Base-by-base conservation (phyloP, 1,140 invertebrate species). In the Homalodisca vitripennis region DNA sequence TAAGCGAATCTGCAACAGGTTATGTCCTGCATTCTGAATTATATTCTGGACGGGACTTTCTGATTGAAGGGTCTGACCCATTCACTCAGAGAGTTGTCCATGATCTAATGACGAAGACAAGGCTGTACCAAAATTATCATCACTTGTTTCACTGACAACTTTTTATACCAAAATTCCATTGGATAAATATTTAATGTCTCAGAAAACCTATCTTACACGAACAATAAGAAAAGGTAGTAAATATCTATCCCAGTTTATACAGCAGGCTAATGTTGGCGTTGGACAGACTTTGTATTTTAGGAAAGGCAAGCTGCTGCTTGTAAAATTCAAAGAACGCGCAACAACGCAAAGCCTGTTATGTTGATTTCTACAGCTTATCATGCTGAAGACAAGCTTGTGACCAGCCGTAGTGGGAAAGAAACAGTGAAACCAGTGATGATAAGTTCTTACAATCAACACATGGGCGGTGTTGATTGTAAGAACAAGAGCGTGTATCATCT, bases 391-490 rank as follows among this genome's bases (percentile, higher is more conserved):
- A 22, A 24, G 32, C n/a, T 12, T 20, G 55, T 60, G 20, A 57
- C 12, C 17, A 68, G 53, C 12, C 17, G 53, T 27, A 24, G 31
- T 62, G 22, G 62, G 3, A 17, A 10, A 24, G 20, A 10, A 27
- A 13, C 22, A 17, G 29, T n/a, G 13, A 68, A 68, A 31, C 48
- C 67, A 24, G 29, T 57, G 32, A 17, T 68, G 20, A 60, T 68
- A 24, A n/a, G 34, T 62, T 14, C 29, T 22, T 68, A 68, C 24
- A 68, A 68, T 41, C 14, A 53, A 34, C 30, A 68, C 51, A 68
- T 68, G 55, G 67, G 53, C 55, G 67, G 67, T 48, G 67, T 68
- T 20, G 67, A 68, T 62, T 29, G 51, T 26, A 68, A 68, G 22
- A 55, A 68, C 27, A 68, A 68, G 34, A 53, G 46, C 26, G n/a